Evolutionary conservation across 2,888 invertebrate genomes (phyloP).

Genomic region (Willowsia nigromaculata): DNA sequence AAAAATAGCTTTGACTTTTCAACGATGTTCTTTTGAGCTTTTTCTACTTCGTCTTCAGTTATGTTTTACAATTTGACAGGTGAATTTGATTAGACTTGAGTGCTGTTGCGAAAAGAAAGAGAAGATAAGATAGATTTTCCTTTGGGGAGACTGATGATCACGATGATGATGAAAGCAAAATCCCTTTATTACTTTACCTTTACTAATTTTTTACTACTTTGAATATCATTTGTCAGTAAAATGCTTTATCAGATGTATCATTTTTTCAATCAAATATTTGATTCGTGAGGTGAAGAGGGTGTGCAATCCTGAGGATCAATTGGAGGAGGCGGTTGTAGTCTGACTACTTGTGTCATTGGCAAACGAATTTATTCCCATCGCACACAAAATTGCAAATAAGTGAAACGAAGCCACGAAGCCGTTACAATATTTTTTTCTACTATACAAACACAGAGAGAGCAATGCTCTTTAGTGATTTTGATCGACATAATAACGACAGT

Average conservation of each 20-base stretch:
- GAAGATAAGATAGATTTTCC: background rate
- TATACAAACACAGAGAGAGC: too few species aligned
- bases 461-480: background rate
- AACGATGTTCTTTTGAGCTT: background rate
- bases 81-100: background rate
- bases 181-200: background rate
- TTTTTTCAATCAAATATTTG: conserved; percentile 23
- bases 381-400: background rate
- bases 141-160: background rate
- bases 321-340: background rate
- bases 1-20: conserved; percentile 8
- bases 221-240: conserved; percentile 25
- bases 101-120: background rate
- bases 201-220: background rate
- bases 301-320: background rate
- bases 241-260: conserved; percentile 2
- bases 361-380: background rate
- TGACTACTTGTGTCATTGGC: background rate
- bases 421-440: background rate
- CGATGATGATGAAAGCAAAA: conserved; percentile 22
- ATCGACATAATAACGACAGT: background rate
- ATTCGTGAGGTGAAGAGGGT: conserved; percentile 31
- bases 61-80: conserved; percentile 22
- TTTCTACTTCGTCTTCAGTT: background rate
- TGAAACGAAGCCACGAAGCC: conserved; percentile 5